Conservation (phyloP, 2,888 invertebrate genomes). For the Thecophora atra region DNA sequence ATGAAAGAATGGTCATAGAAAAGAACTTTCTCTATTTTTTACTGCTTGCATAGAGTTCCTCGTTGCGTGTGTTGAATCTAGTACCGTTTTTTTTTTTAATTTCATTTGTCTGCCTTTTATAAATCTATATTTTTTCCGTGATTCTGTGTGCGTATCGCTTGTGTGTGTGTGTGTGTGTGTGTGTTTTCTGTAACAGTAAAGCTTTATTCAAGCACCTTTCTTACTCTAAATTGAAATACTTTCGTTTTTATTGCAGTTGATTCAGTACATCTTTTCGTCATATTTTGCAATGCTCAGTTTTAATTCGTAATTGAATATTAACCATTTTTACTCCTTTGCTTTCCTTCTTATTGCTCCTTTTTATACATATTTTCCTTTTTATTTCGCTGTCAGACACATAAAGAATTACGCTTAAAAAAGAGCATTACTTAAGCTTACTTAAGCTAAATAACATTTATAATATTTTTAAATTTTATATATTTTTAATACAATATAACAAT, state of each 20-base stretch:
- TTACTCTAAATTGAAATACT: conserved; percentile 14
- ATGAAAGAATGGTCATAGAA: no score
- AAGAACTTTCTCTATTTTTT: no score
- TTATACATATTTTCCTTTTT: neutral
- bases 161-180: conserved; percentile 6
- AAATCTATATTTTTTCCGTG: neutral
- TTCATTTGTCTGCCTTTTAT: no score
- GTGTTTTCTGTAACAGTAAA: neutral
- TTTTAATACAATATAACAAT: no score
- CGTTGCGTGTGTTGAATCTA: no score
- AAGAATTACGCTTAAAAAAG: conserved; percentile 33
- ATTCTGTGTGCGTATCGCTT: neutral
- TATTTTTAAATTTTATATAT: neutral
- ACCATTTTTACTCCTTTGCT: neutral
- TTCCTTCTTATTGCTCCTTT: neutral
- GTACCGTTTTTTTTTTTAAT: no score
- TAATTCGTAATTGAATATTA: conserved; percentile 51
- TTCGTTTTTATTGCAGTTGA: conserved; percentile 6
- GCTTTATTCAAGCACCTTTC: conserved; percentile 32
- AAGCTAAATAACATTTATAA: conserved; percentile 3
- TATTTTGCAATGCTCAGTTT: conserved; percentile 56
- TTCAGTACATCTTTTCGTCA: conserved; percentile 31
- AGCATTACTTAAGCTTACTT: conserved; percentile 22
- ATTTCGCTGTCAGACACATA: neutral
- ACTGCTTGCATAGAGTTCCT: no score